These are phyloP conservation scores for Orthosia gracilis DNA, from an alignment of 2,888 invertebrate species.

Conservation along the genomic window DNA sequence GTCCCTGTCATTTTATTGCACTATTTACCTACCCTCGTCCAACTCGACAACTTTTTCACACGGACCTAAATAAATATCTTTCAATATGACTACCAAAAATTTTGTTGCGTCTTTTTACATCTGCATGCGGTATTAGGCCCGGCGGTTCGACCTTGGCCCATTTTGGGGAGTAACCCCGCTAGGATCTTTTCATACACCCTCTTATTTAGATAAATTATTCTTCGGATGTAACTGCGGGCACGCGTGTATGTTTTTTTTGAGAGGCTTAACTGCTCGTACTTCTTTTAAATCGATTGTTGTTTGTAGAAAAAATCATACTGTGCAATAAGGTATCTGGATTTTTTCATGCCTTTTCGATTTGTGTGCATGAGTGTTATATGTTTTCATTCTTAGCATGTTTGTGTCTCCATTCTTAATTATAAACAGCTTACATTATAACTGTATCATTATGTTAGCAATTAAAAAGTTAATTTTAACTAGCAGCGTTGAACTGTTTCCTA, in stretches of 20 bases:
- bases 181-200: constrained; percentile 61
- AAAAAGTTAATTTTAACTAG: neutral
- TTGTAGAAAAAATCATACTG: constrained; percentile 4
- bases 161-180: constrained; percentile 56
- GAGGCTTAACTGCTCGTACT: constrained; percentile 21
- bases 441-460: neutral
- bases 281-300: constrained; percentile 30
- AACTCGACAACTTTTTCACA: constrained; percentile 29
- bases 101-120: constrained; percentile 36
- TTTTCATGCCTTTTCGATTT: neutral
- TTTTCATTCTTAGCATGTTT: constrained; percentile 17
- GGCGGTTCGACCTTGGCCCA: constrained; percentile 68
- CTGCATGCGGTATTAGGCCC: constrained; percentile 40
- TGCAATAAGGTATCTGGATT: neutral
- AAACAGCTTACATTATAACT: neutral
- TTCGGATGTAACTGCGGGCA: constrained; percentile 54
- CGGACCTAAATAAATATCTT: constrained; percentile 57
- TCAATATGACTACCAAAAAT: constrained; percentile 25
- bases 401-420: neutral
- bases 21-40: constrained; percentile 30
- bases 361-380: constrained; percentile 5
- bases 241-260: constrained; percentile 57
- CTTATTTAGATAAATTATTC: constrained; percentile 67
- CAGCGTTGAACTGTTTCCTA: neutral
- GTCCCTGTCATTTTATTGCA: constrained; percentile 43